Percentiles rank a stretch among this genome's conserved stretches.
Evolutionary conservation across 2,797 vertebrate species (phyloP).

Genomic region (Dicrostonyx torquatus): DNA sequence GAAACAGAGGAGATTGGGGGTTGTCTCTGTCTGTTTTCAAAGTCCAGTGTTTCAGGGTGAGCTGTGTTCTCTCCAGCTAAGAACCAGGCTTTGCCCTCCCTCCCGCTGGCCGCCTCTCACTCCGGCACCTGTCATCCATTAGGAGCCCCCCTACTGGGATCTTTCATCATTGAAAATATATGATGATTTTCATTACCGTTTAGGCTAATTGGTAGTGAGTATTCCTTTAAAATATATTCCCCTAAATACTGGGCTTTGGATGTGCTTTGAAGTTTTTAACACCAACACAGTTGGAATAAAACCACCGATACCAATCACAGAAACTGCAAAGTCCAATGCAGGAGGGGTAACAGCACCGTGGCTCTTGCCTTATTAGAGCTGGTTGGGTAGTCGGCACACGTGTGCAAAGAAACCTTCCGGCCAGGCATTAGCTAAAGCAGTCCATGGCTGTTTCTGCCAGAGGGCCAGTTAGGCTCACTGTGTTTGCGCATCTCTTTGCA

Average conservation of each 20-base stretch:
- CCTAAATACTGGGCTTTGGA: slow-evolving; percentile 74
- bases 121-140: slow-evolving; percentile 93
- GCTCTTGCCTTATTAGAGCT: slow-evolving; percentile 68
- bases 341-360: slow-evolving; percentile 59
- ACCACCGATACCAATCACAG: slow-evolving; percentile 78
- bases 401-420: slow-evolving; percentile 55
- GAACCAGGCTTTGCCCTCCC: slow-evolving; percentile 68
- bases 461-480: slow-evolving; percentile 18
- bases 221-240: slow-evolving; percentile 82
- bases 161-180: slow-evolving; percentile 96
- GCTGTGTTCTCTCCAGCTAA: slow-evolving; percentile 56
- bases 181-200: slow-evolving; percentile 89
- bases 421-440: slow-evolving; percentile 29
- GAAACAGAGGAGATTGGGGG: slow-evolving; percentile 56
- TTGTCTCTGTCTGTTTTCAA: slow-evolving; percentile 52
- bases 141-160: slow-evolving; percentile 91
- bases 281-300: slow-evolving; percentile 75
- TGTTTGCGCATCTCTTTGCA: slow-evolving; percentile 53
- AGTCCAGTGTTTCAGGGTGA: slow-evolving; percentile 55
- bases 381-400: slow-evolving; percentile 52
- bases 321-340: slow-evolving; percentile 62
- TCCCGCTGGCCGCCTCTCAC: slow-evolving; percentile 82
- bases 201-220: slow-evolving; percentile 89
- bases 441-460: slow-evolving; percentile 10
- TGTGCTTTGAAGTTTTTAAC: slow-evolving; percentile 79